Percentiles rank a stretch among this genome's conserved stretches.
phyloP scores from a whole-genome alignment of 2,113 vertebrate genomes.

The Oryctolagus cuniculus region mOryCun1.1 NC_091453.1:79771001-79771500 shows the following conservation, averaged over 20 bases:
- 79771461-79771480: background rate
- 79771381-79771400: background rate
- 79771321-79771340: background rate
- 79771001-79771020: background rate
- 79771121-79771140: background rate
- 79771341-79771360: background rate
- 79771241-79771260: background rate
- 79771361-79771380: background rate
- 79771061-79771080: background rate
- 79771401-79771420: background rate
- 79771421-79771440: background rate
- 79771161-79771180: background rate
- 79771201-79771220: background rate
- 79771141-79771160: background rate
- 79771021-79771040: background rate
- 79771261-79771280: background rate
- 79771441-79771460: background rate
- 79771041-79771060: background rate
- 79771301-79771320: background rate
- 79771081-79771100: slow-evolving; percentile 27
- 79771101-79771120: background rate
- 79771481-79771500: background rate
- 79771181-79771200: background rate
- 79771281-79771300: background rate
- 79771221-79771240: background rate